Conservation (phyloP, 2,113 vertebrate genomes). For the Colius striatus region DNA sequence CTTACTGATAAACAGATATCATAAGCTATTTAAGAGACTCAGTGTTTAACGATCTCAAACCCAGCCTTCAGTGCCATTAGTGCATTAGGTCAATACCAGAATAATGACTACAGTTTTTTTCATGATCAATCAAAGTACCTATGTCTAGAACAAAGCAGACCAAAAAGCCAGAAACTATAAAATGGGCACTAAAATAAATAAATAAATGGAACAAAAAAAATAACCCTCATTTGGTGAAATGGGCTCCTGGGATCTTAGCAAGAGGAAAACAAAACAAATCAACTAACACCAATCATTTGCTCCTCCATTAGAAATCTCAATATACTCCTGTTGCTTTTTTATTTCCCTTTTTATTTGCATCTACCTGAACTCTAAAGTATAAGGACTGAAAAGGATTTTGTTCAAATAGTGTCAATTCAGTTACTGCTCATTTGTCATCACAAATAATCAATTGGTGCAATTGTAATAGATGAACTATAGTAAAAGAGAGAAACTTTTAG, state of each 20-base stretch:
- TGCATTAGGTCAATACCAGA: not conserved
- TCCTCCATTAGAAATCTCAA: not conserved
- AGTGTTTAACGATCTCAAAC: not conserved
- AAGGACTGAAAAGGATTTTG: not conserved
- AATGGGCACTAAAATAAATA: not conserved
- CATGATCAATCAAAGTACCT: not conserved
- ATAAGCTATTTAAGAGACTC: not conserved
- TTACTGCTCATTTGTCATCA: not conserved
- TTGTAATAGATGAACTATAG: not conserved
- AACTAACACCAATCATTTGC: not conserved
- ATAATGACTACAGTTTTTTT: not conserved
- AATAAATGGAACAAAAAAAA: not conserved
- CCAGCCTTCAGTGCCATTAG: not conserved
- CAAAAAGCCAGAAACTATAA: not conserved
- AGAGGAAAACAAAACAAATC: too few relatives aligned
- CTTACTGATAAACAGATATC: not conserved
- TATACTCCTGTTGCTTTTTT: not conserved
- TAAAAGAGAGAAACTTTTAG: not conserved
- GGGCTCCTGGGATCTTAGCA: not conserved
- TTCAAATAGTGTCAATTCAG: not conserved
- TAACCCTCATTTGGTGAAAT: not conserved
- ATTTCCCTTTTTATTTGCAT: not conserved
- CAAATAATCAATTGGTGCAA: not conserved
- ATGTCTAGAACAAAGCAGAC: not conserved
- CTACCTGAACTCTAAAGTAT: not conserved